Conservation (phyloP, 2,797 vertebrate genomes). For the Pseudomugil gertrudae region DNA sequence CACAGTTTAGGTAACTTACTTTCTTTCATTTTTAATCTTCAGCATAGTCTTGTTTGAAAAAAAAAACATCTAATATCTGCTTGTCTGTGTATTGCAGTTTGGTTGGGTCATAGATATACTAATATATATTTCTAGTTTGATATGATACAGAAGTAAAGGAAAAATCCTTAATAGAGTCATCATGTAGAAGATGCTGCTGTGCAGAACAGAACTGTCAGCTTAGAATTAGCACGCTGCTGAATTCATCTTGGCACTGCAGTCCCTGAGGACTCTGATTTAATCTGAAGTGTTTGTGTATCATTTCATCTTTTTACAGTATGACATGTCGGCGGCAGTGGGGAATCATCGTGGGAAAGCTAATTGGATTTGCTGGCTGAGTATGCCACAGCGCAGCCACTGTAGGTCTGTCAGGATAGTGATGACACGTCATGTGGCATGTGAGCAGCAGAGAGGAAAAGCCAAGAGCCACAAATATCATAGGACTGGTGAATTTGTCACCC, state of each 20-base stretch:
- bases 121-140: background rate
- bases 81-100: background rate
- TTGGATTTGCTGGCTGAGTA: conserved; percentile 71
- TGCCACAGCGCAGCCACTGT: conserved; percentile 43
- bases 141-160: background rate
- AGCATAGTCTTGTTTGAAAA: background rate
- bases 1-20: background rate
- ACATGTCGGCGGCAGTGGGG: conserved; percentile 50
- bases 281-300: conserved; percentile 65
- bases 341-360: conserved; percentile 74
- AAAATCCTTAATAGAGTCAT: conserved; percentile 1
- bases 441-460: conserved; percentile 48
- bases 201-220: conserved; percentile 46
- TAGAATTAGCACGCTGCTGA: conserved; percentile 59
- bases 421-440: conserved; percentile 65
- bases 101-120: background rate
- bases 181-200: background rate
- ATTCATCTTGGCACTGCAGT: conserved; percentile 53
- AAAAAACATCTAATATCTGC: background rate
- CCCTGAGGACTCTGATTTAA: conserved; percentile 61
- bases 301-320: conserved; percentile 72
- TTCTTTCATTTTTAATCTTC: background rate
- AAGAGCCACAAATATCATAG: conserved; percentile 62
- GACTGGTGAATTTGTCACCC: conserved; percentile 78
- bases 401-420: conserved; percentile 63